Percentiles rank a stretch among this genome's conserved stretches.
These are phyloP conservation scores for western clawed frog (Xenopus tropicalis) DNA, from an alignment of 2,113 vertebrate species.

Conservation along the genomic window DNA sequence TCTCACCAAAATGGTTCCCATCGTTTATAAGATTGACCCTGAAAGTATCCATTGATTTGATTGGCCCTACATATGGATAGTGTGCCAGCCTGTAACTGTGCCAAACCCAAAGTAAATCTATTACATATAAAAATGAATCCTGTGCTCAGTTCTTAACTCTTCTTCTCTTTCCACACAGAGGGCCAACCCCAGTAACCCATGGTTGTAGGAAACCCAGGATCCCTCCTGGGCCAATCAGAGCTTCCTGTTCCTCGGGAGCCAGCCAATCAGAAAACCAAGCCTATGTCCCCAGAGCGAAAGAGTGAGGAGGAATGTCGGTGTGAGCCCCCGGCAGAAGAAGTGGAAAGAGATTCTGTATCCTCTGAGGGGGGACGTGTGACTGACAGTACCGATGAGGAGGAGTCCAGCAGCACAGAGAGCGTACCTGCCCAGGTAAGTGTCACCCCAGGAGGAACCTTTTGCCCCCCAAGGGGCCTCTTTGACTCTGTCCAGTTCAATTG, in stretches of 20 bases:
- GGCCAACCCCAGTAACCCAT: slow-evolving; percentile 10
- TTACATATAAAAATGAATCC: too few relatives aligned
- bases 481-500: too few relatives aligned
- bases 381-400: slow-evolving; percentile 36
- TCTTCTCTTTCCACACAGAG: slow-evolving; percentile 3
- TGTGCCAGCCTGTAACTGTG: too few relatives aligned
- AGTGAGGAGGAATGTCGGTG: slow-evolving; percentile 18
- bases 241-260: slow-evolving; percentile 3
- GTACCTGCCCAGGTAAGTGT: slow-evolving; percentile 17
- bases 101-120: too few relatives aligned
- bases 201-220: slow-evolving; percentile 33
- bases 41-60: too few relatives aligned
- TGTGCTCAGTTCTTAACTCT: not conserved
- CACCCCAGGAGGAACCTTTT: not conserved
- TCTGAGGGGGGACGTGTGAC: slow-evolving; percentile 31
- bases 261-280: not conserved
- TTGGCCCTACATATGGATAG: too few relatives aligned
- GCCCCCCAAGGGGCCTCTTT: not conserved
- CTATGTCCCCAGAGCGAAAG: slow-evolving; percentile 30
- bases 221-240: slow-evolving; percentile 22
- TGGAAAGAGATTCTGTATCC: slow-evolving; percentile 29
- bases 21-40: too few relatives aligned
- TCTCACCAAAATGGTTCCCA: too few relatives aligned
- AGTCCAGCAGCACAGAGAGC: slow-evolving; percentile 42
- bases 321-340: slow-evolving; percentile 14